These are phyloP conservation scores for Agapornis roseicollis DNA, from an alignment of 2,113 vertebrate species.

Conservation along the genomic window DNA sequence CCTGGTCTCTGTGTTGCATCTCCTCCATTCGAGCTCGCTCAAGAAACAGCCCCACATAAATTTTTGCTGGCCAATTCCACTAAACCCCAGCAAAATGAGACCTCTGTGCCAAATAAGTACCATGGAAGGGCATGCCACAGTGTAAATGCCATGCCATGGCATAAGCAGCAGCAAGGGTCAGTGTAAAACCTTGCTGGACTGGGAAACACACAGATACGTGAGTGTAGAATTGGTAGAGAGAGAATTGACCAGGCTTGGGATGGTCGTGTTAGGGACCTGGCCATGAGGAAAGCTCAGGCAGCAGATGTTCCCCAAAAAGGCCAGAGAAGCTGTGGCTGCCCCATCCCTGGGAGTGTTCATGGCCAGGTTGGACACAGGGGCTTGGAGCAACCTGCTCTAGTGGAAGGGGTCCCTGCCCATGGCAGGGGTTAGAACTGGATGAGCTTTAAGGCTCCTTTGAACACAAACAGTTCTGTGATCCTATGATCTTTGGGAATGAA, in stretches of 20 bases:
- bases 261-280: background rate
- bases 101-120: background rate
- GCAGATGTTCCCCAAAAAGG: background rate
- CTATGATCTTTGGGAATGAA: background rate
- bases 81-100: background rate
- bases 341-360: background rate
- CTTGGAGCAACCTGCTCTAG: background rate
- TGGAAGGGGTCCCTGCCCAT: background rate
- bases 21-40: background rate
- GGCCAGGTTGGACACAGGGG: background rate
- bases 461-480: background rate
- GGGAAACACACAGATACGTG: rapidly evolving
- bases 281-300: rapidly evolving
- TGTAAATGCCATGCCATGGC: background rate
- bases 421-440: background rate
- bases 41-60: background rate
- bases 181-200: background rate
- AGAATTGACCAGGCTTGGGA: background rate
- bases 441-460: background rate
- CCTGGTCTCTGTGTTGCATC: background rate
- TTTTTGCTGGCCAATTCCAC: background rate
- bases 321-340: background rate
- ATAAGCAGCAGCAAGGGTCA: rapidly evolving
- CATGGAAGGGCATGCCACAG: rapidly evolving
- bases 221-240: background rate